These are phyloP conservation scores for Anadara kagoshimensis DNA, from an alignment of 1,140 invertebrate species.

Conservation along the genomic window DNA sequence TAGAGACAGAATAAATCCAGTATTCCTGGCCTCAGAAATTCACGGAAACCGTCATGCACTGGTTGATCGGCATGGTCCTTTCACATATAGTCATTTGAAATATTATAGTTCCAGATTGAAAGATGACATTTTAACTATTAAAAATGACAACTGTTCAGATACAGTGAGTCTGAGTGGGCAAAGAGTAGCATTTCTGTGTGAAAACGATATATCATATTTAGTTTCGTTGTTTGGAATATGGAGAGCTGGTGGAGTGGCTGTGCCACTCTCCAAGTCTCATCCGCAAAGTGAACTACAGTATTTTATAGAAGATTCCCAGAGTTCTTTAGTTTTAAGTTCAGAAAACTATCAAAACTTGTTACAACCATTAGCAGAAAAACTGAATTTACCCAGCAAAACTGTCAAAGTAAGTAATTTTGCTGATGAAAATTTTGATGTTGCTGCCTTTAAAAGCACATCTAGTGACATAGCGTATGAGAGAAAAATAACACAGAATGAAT, in stretches of 20 bases:
- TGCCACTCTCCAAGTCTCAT: slow-evolving; percentile 74
- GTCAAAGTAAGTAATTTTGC: slow-evolving; percentile 43
- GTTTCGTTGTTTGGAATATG: slow-evolving; percentile 89
- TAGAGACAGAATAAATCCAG: background rate
- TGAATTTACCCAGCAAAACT: slow-evolving; percentile 61
- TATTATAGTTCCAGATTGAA: slow-evolving; percentile 4
- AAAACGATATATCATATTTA: slow-evolving; percentile 86
- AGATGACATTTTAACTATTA: background rate
- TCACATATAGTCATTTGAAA: background rate
- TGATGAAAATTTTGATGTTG: slow-evolving; percentile 37
- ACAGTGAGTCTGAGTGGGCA: too few relatives aligned
- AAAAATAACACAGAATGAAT: slow-evolving; percentile 15
- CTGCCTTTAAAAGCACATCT: slow-evolving; percentile 34
- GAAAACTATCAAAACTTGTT: background rate
- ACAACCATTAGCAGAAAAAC: background rate
- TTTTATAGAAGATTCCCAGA: slow-evolving; percentile 83
- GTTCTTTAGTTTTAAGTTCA: slow-evolving; percentile 83
- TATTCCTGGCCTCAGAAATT: slow-evolving; percentile 1
- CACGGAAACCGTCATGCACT: slow-evolving; percentile 1
- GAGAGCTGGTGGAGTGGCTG: slow-evolving; percentile 84
- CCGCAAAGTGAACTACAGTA: slow-evolving; percentile 82
- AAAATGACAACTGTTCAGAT: background rate
- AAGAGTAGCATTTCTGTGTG: slow-evolving; percentile 80
- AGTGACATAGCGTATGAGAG: slow-evolving; percentile 39
- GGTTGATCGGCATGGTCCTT: slow-evolving; percentile 5